Evolutionary conservation across 2,797 vertebrate species (phyloP).

Genomic region (Gymnopithys bicolor): DNA sequence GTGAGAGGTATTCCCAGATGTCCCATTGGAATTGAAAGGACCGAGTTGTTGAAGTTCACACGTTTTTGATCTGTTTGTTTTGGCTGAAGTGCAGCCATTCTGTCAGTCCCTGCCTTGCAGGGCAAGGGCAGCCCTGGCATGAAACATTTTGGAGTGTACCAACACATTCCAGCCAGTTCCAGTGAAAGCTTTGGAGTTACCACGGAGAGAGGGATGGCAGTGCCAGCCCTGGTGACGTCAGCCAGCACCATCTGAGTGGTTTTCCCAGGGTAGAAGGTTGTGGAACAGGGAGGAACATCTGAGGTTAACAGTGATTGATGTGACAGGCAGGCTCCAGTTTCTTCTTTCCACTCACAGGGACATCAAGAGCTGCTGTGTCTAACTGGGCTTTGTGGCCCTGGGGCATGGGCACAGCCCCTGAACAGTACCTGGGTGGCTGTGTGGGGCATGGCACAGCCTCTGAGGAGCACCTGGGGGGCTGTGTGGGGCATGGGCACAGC

Average conservation of each 20-base stretch:
- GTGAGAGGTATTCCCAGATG: neutral
- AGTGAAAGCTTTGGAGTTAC: neutral
- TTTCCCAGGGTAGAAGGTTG: fast-evolving
- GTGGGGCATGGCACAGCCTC: fast-evolving
- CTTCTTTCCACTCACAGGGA: neutral
- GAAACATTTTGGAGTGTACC: fast-evolving
- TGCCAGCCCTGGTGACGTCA: neutral
- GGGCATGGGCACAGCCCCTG: no score
- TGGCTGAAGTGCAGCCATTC: neutral
- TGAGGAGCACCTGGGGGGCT: no score
- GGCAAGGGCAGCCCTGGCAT: neutral
- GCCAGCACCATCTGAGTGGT: fast-evolving
- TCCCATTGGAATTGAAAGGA: neutral
- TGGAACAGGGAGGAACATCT: neutral
- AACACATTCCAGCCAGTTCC: fast-evolving
- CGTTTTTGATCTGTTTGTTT: neutral
- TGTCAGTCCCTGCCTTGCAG: neutral
- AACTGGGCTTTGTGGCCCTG: neutral
- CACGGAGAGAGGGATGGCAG: fast-evolving
- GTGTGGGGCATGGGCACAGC: no score
- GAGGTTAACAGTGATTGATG: neutral
- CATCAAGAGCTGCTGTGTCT: neutral
- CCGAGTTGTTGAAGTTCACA: fast-evolving
- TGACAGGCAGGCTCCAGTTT: neutral
- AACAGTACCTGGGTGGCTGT: no score